phyloP scores from a whole-genome alignment of 2,888 invertebrate species.

The Nebria salina region DNA sequence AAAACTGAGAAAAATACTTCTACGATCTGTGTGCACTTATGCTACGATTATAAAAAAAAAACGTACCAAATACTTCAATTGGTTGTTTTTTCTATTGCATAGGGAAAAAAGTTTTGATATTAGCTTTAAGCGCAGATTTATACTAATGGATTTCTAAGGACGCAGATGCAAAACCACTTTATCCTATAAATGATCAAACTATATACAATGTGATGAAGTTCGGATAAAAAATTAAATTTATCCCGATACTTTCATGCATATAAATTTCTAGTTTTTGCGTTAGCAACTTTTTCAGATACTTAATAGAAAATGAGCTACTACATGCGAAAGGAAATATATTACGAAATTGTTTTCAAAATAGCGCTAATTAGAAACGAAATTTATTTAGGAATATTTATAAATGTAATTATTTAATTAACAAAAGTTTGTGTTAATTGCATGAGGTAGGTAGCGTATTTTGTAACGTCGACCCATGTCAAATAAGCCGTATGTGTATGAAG shows the following conservation, averaged over 20 bases:
- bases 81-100: background rate
- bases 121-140: constrained; percentile 34
- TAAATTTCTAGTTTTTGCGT: background rate
- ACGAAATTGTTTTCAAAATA: too few species aligned
- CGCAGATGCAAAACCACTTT: constrained; percentile 8
- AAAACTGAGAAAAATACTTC: constrained; percentile 21
- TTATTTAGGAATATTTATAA: too few species aligned
- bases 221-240: background rate
- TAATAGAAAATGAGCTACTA: background rate
- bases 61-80: background rate
- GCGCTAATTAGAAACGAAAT: too few species aligned
- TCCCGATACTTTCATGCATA: background rate
- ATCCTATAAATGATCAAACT: constrained; percentile 4
- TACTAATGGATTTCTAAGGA: constrained; percentile 40
- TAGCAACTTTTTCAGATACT: background rate
- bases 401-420: background rate
- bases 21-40: constrained; percentile 21
- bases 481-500: background rate
- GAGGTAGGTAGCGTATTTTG: background rate
- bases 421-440: background rate
- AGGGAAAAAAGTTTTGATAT: constrained; percentile 25
- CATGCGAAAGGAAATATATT: background rate
- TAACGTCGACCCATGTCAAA: constrained; percentile 1
- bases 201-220: background rate
- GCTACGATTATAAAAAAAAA: constrained; percentile 30